Percentiles rank a stretch among this genome's conserved stretches.
These are phyloP conservation scores for Eupeodes luniger DNA, from an alignment of 2,888 invertebrate species.

Conservation along the genomic window DNA sequence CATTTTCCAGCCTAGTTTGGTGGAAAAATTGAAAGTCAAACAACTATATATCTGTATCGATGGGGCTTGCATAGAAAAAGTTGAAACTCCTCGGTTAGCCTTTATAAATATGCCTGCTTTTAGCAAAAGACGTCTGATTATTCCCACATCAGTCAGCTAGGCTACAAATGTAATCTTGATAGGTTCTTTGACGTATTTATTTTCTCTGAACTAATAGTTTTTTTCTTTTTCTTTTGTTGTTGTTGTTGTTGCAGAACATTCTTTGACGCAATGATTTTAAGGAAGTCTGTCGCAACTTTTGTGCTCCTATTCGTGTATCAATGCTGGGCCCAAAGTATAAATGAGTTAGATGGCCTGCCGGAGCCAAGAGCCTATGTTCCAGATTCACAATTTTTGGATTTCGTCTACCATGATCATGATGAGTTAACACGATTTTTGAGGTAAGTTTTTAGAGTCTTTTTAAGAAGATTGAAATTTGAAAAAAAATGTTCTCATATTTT, in stretches of 20 bases:
- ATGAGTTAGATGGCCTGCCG: conserved; percentile 79
- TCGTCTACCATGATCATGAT: conserved; percentile 94
- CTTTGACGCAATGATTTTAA: conserved; percentile 79
- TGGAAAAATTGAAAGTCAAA: conserved; percentile 42
- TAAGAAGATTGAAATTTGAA: background rate
- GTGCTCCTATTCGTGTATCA: conserved; percentile 77
- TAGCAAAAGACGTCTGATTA: conserved; percentile 20
- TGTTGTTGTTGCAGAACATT: conserved; percentile 44
- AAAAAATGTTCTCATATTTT: background rate
- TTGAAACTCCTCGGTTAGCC: background rate
- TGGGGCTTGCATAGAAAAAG: background rate
- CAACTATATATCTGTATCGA: background rate
- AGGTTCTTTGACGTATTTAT: conserved; percentile 4
- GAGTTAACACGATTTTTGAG: conserved; percentile 93
- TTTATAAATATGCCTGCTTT: conserved; percentile 35
- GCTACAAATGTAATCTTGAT: conserved; percentile 50
- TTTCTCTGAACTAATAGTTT: conserved; percentile 9
- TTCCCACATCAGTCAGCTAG: conserved; percentile 32
- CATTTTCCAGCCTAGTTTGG: conserved; percentile 30
- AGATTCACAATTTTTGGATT: conserved; percentile 87
- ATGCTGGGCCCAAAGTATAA: conserved; percentile 79
- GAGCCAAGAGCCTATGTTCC: conserved; percentile 83
- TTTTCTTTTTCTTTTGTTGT: background rate
- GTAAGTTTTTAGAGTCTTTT: conserved; percentile 77
- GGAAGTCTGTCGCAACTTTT: conserved; percentile 77